Percentiles rank a stretch among this genome's conserved stretches.
phyloP scores from a whole-genome alignment of 2,888 invertebrate genomes.

The Meloe dianella region DNA sequence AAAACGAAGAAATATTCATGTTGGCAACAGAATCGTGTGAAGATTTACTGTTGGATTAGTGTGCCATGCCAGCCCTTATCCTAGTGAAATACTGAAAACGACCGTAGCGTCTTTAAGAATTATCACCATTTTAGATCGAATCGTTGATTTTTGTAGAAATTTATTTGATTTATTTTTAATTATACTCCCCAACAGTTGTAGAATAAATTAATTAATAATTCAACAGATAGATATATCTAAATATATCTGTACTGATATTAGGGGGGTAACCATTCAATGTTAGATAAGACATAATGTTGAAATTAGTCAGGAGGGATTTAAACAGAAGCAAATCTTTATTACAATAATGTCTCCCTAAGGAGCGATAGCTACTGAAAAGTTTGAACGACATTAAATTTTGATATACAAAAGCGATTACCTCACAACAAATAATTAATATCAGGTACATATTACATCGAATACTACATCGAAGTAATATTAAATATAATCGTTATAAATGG shows the following conservation, averaged over 20 bases:
- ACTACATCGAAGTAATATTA: neutral
- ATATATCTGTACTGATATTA: neutral
- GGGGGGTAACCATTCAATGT: neutral
- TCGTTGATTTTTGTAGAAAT: neutral
- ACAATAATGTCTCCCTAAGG: neutral
- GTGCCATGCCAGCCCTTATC: slow-evolving; percentile 4
- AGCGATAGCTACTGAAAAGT: slow-evolving; percentile 1
- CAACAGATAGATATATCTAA: too few relatives aligned
- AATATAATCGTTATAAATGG: neutral
- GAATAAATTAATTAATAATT: neutral
- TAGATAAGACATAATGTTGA: neutral
- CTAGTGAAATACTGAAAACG: neutral
- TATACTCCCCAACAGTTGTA: neutral
- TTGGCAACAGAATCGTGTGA: neutral
- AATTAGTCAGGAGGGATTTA: neutral
- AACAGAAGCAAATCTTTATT: neutral
- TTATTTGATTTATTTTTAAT: neutral
- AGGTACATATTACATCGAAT: neutral
- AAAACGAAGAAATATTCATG: neutral
- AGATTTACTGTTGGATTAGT: slow-evolving; percentile 4
- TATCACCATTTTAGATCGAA: neutral
- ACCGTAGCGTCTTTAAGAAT: neutral
- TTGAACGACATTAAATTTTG: slow-evolving; percentile 9
- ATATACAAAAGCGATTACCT: slow-evolving; percentile 8
- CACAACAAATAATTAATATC: slow-evolving; percentile 7